phyloP scores from a whole-genome alignment of 2,113 vertebrate genomes.

The Coturnix japonica region DNA sequence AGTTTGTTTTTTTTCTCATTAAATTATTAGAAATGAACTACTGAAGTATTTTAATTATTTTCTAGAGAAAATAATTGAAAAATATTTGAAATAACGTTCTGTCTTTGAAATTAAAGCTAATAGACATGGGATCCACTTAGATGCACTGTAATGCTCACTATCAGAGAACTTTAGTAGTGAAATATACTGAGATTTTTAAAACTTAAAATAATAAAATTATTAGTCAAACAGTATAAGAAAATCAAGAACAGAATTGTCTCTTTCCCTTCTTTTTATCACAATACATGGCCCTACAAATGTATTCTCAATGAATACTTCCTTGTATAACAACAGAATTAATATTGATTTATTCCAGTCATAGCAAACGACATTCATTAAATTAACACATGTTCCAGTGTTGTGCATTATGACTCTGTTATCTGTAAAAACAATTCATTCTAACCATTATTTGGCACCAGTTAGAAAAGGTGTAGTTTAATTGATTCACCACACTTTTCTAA shows the following conservation, averaged over 20 bases:
- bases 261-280: not conserved
- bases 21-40: not conserved
- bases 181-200: not conserved
- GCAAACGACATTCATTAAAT: not conserved
- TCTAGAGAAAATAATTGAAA: not conserved
- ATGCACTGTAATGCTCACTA: not conserved
- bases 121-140: not conserved
- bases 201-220: not conserved
- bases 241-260: not conserved
- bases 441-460: constrained; percentile 1
- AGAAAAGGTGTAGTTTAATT: constrained; percentile 10
- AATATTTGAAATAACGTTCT: not conserved
- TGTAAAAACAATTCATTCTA: constrained; percentile 1
- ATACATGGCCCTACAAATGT: not conserved
- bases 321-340: not conserved
- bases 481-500: not conserved
- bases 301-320: not conserved
- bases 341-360: not conserved
- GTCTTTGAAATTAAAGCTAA: not conserved
- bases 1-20: not conserved
- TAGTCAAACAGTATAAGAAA: not conserved
- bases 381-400: not conserved
- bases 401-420: not conserved
- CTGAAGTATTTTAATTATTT: not conserved
- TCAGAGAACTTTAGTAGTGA: not conserved